Evolutionary conservation across 2,888 invertebrate genomes (phyloP), one percentile per base, ranked within the genome.

Genomic region (Acleris emargana): DNA sequence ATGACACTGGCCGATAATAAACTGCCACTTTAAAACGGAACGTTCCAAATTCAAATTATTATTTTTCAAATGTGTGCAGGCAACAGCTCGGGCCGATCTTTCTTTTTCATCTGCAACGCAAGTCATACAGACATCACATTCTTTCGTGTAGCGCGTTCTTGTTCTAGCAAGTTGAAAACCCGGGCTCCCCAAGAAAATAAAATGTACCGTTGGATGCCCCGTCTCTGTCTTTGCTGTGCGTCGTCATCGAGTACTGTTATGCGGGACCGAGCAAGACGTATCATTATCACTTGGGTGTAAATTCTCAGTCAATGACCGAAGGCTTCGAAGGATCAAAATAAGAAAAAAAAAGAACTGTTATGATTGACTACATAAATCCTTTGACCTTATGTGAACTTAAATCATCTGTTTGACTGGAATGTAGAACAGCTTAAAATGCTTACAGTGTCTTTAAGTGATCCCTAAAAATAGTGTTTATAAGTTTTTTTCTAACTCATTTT

Each of bases 221-320:
- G 80, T 74, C 73, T 68, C 68, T 74, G 67, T 86, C 86, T 82
- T 72, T 69, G 82, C 76, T 67, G 58, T 51, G 52, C 54, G 18
- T 28, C 54, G 45, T 67, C n/a, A 32, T 60, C 16, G 67, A 58
- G 28, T 64, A 69, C 58, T 52, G 53, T 43, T 58, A 60, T 28
- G 81, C 71, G 63, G 38, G 82, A 87, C 52, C 63, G 84, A 80
- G 85, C 82, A 47, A 64, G 72, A 18, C 68, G 67, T 81, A 76
- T 71, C 79, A 84, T 84, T 84, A 85, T 77, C 79, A 77, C 78
- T 74, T 81, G 74, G 75, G 82, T 82, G 84, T 83, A 76, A 86
- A 82, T 80, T 81, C 79, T 78, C 88, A 86, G 90, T 90, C 90
- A 91, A 84, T 89, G 91, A 91, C 91, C 91, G 85, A 78, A 81